phyloP scores from a whole-genome alignment of 2,888 invertebrate species.

The Heliconius erato region DNA sequence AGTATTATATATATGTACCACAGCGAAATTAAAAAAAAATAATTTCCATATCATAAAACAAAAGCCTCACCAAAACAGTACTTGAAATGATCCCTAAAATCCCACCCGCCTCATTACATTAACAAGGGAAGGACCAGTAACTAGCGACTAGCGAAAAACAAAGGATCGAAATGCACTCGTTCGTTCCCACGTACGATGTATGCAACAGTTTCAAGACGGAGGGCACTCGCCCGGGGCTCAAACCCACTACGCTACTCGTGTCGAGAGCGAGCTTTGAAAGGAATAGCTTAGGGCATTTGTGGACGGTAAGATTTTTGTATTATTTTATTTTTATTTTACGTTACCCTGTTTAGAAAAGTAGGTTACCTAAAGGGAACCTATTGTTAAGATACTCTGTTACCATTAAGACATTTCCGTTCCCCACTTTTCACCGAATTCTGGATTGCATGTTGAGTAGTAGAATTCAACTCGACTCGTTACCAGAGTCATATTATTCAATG shows the following conservation, averaged over 20 bases:
- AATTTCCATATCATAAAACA: neutral
- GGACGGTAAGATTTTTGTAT: neutral
- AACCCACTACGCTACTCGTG: constrained; percentile 45
- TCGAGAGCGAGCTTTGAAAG: constrained; percentile 45
- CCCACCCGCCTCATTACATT: constrained; percentile 41
- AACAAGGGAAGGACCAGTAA: constrained; percentile 40
- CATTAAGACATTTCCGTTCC: neutral
- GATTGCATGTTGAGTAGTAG: too few species aligned
- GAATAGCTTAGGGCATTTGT: constrained; percentile 40
- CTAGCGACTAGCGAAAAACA: constrained; percentile 40
- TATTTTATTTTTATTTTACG: neutral
- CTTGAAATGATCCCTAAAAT: constrained; percentile 38
- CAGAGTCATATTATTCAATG: too few species aligned
- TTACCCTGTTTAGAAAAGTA: neutral
- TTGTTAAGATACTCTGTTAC: too few species aligned
- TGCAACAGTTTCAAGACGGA: constrained; percentile 49
- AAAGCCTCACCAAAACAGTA: constrained; percentile 25
- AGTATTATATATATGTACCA: neutral
- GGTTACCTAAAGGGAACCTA: too few species aligned
- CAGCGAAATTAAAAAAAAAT: neutral
- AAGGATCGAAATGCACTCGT: constrained; percentile 37
- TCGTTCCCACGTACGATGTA: constrained; percentile 41
- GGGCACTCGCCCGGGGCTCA: constrained; percentile 44
- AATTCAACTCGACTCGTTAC: too few species aligned
- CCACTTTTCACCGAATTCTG: neutral